Evolutionary conservation across 2,888 invertebrate species (phyloP), one percentile per base, ranked within the genome.

Genomic region (Tachina lurida): DNA sequence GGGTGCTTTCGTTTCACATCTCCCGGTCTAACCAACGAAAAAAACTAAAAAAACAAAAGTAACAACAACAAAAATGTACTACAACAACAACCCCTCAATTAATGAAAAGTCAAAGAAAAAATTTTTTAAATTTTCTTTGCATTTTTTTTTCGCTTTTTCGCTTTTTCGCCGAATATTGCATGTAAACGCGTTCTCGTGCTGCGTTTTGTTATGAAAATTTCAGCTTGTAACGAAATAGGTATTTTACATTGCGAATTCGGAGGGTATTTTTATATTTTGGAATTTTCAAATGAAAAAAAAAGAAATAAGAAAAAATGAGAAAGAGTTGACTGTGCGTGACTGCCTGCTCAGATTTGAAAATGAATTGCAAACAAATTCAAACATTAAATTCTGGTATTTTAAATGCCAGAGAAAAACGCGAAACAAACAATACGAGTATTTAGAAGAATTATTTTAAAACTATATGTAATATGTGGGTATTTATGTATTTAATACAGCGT

Each of bases 1-100:
- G 80, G 73, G 80, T 73, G 70, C 67, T 70, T 83, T 65, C 10
- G 47, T 56, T 56, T 39, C 17, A 60, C 49, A 65, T 67, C 83
- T 65, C 58, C 52, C 52, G 22, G 31, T 74, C 62, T 74, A 43
- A 49, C 76, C 0, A n/a, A n/a, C 47, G 31, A 31, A 31, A 31
- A 31, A 31, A 31, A 31, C n/a, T n/a, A n/a, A 19, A 49, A 45
- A 15, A 74, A 31, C 10, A 54, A 41, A 10, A 52, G 47, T 13
- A 83, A 67, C 54, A 52, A 49, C 45, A 13, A 22, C 7, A 54
- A 70, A 71, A 47, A 70, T 65, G 15, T 77, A 67, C 68, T 54
- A 76, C 62, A 82, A 75, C 84, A 85, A 84, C 84, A 84, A 82
- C 86, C 85, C 86, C 79, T 83, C 86, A 83, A 65, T 79, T 78